A percentile compares a stretch with the other conserved stretches of the same genome.
phyloP scores from a whole-genome alignment of 37 sponge, comb jelly and placozoan genomes.

The Theonella swinhoei region DNA sequence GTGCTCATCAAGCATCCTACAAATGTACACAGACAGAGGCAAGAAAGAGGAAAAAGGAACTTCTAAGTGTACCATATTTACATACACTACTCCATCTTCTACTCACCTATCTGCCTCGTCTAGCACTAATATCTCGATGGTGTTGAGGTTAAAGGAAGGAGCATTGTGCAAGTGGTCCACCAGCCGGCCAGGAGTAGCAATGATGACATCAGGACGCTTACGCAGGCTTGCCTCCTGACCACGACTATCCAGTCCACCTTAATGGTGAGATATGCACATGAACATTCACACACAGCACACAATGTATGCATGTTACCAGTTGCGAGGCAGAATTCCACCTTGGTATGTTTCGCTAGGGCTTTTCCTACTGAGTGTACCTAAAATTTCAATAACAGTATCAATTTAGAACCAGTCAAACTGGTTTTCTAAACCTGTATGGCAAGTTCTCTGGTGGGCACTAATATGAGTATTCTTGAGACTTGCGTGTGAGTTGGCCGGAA shows the following conservation, averaged over 20 bases:
- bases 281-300: neutral
- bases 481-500: constrained; percentile 70
- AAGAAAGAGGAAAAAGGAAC: neutral
- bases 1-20: constrained; percentile 95
- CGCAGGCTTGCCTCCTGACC: constrained; percentile 90
- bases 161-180: constrained; percentile 98
- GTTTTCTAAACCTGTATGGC: constrained; percentile 83
- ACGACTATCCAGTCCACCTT: constrained; percentile 94
- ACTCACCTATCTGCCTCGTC: constrained; percentile 98
- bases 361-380: constrained; percentile 86
- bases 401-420: neutral
- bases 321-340: constrained; percentile 78
- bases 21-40: neutral
- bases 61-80: neutral
- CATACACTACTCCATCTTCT: neutral
- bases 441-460: constrained; percentile 96
- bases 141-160: constrained; percentile 89
- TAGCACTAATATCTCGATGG: constrained; percentile 92
- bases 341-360: constrained; percentile 68
- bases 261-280: neutral
- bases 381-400: neutral
- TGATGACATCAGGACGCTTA: constrained; percentile 86
- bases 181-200: constrained; percentile 97
- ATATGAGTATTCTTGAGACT: constrained; percentile 80
- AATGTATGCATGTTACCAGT: constrained; percentile 51